Conservation (phyloP, 1,140 invertebrate species). For the Lepidurus arcticus region DNA sequence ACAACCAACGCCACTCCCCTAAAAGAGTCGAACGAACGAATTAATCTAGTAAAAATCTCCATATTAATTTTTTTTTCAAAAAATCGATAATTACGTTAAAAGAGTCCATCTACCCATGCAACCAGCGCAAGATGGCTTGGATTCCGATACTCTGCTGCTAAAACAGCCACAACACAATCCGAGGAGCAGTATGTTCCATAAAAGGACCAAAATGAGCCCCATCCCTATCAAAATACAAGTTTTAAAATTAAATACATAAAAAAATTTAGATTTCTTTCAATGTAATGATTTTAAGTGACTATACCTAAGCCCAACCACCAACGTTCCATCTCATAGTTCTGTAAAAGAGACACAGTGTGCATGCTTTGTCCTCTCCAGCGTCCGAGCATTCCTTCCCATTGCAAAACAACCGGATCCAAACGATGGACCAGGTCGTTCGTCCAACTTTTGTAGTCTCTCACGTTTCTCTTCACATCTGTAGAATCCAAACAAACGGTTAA, state of each 20-base stretch:
- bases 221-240: background rate
- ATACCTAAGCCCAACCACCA: background rate
- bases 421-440: background rate
- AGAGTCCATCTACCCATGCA: background rate
- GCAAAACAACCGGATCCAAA: background rate
- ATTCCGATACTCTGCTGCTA: background rate
- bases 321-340: background rate
- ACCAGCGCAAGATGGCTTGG: conserved; percentile 2
- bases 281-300: background rate
- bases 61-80: background rate
- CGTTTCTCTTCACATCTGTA: background rate
- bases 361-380: conserved; percentile 8
- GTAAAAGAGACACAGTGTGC: background rate
- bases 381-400: background rate
- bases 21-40: background rate
- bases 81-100: background rate
- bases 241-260: background rate
- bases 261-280: background rate
- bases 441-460: background rate
- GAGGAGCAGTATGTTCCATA: background rate
- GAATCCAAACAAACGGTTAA: background rate
- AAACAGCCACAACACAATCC: background rate
- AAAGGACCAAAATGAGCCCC: background rate
- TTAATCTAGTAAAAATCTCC: background rate
- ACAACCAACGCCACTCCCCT: conserved; percentile 31